These are phyloP conservation scores for Pteropus rufus DNA, from an alignment of 2,797 vertebrate genomes.

Conservation along the genomic window DNA sequence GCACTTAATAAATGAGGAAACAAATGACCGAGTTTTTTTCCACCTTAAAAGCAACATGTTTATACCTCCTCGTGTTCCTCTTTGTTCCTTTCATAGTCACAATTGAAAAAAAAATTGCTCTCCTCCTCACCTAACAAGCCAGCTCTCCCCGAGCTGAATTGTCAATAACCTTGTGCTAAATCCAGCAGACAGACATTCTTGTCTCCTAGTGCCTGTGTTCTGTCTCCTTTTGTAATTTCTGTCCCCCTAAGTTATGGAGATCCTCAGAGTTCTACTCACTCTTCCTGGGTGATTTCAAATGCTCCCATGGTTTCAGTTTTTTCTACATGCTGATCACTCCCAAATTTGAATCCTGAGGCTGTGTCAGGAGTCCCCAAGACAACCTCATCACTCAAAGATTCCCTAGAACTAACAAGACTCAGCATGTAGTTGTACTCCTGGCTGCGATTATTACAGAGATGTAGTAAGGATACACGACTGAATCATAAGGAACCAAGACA, in stretches of 20 bases:
- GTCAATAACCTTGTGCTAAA: background rate
- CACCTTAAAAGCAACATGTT: background rate
- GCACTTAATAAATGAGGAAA: background rate
- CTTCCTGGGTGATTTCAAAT: background rate
- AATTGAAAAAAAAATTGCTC: background rate
- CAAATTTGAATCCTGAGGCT: constrained; percentile 12
- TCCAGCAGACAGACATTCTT: constrained; percentile 14
- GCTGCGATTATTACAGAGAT: background rate
- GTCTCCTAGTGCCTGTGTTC: background rate
- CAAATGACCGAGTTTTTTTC: background rate
- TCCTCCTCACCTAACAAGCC: background rate
- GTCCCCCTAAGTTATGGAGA: background rate
- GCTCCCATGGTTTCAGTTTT: background rate
- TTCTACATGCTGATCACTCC: background rate
- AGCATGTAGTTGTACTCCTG: background rate
- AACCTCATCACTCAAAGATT: background rate
- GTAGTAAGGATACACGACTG: background rate
- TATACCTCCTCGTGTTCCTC: background rate
- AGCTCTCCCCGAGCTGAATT: background rate
- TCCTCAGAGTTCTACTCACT: background rate
- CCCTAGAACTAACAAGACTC: background rate
- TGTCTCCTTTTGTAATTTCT: background rate
- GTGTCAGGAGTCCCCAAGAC: background rate
- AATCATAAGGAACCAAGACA: background rate
- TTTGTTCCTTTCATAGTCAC: background rate